Evolutionary conservation across 64 coral and sea anemone genomes (phyloP).

Genomic region (Astreopora myriophthalma): DNA sequence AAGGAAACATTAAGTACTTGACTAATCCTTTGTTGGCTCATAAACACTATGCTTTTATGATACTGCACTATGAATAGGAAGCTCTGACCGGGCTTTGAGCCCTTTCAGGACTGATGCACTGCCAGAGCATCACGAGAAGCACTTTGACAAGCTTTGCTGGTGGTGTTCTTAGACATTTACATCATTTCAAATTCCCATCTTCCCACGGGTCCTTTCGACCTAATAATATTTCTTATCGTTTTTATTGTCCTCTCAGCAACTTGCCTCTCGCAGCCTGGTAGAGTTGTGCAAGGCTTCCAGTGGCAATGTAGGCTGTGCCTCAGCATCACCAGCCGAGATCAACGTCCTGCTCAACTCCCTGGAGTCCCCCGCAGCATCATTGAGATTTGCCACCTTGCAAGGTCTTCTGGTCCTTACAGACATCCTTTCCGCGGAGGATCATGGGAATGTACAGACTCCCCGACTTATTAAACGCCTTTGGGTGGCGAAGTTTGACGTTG

Average conservation of each 20-base stretch:
- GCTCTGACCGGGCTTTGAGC: no score
- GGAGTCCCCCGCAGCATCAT: constrained; percentile 75
- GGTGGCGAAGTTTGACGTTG: constrained; percentile 89
- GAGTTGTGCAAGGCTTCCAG: constrained; percentile 86
- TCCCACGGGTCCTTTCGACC: no score
- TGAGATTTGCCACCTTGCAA: constrained; percentile 79
- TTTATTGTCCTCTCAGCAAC: constrained; percentile 66
- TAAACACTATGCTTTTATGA: no score
- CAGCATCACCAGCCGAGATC: constrained; percentile 72
- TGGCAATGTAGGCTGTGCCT: constrained; percentile 80
- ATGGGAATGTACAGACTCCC: constrained; percentile 61
- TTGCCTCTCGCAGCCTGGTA: constrained; percentile 81
- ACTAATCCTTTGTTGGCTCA: no score
- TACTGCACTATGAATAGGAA: no score
- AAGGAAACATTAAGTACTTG: no score
- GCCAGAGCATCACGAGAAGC: no score
- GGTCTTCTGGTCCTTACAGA: constrained; percentile 59
- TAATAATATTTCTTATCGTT: neutral
- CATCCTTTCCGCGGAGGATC: constrained; percentile 56
- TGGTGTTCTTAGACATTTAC: no score
- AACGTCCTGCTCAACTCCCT: constrained; percentile 71
- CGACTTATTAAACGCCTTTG: constrained; percentile 78
- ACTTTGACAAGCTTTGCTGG: no score
- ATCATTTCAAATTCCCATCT: no score
- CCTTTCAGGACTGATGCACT: no score